phyloP scores from a whole-genome alignment of 2,888 invertebrate genomes.

The Thereva nobilitata region DNA sequence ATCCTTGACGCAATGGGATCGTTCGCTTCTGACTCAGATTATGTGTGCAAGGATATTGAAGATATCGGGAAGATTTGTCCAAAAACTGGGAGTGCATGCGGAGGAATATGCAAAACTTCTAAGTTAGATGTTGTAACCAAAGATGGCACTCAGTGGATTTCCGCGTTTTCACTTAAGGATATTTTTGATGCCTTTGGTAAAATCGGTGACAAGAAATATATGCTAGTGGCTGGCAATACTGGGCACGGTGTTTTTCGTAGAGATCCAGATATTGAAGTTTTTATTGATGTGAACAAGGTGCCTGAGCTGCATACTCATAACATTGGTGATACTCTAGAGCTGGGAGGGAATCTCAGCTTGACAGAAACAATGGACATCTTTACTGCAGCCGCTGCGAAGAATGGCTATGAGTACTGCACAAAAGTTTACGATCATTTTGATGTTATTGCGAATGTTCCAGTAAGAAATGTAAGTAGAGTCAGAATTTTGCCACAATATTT shows the following conservation, averaged over 20 bases:
- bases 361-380: conserved; percentile 61
- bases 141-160: conserved; percentile 63
- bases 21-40: conserved; percentile 64
- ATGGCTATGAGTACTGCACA: conserved; percentile 62
- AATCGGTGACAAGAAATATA: conserved; percentile 60
- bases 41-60: conserved; percentile 60
- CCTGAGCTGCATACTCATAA: conserved; percentile 59
- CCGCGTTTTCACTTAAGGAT: conserved; percentile 59
- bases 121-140: conserved; percentile 56
- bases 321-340: conserved; percentile 47
- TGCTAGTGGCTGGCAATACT: conserved; percentile 72
- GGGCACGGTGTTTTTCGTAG: conserved; percentile 63
- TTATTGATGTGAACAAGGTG: conserved; percentile 67
- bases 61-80: conserved; percentile 53
- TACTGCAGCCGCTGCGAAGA: conserved; percentile 52
- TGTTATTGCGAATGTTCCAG: conserved; percentile 68
- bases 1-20: conserved; percentile 80
- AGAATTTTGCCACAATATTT: too few relatives aligned
- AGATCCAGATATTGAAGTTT: conserved; percentile 51
- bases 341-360: conserved; percentile 63
- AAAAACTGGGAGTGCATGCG: conserved; percentile 52
- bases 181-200: conserved; percentile 61
- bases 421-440: conserved; percentile 63
- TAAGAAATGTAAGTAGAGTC: conserved; percentile 65
- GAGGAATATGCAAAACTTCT: conserved; percentile 9